Conservation (phyloP, 1,140 invertebrate genomes). For the Platyscapa corneri region DNA sequence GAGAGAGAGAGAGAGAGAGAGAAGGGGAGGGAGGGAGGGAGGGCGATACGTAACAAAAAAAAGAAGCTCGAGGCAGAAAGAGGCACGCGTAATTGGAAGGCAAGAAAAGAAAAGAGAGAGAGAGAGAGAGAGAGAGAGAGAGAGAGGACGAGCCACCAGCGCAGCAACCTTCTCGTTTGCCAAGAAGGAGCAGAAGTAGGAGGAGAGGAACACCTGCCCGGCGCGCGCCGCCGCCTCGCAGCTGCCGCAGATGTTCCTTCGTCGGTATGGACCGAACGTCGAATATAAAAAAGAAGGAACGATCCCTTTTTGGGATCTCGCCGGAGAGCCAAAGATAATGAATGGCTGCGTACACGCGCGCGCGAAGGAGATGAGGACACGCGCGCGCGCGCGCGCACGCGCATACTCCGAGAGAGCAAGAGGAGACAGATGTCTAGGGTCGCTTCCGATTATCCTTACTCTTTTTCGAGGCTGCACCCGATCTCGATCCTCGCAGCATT, state of each 20-base stretch:
- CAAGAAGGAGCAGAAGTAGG: slow-evolving; percentile 17
- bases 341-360: slow-evolving; percentile 14
- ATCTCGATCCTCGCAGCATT: neutral
- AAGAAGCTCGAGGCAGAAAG: slow-evolving; percentile 62
- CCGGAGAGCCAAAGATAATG: slow-evolving; percentile 36
- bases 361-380: slow-evolving; percentile 45
- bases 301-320: slow-evolving; percentile 41
- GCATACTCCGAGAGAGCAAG: no score
- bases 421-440: slow-evolving; percentile 3
- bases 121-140: neutral
- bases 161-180: neutral
- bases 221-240: slow-evolving; percentile 67
- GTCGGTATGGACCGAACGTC: slow-evolving; percentile 63
- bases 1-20: slow-evolving; percentile 6
- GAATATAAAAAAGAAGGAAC: slow-evolving; percentile 60
- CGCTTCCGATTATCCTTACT: slow-evolving; percentile 40
- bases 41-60: neutral
- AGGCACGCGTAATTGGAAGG: slow-evolving; percentile 72
- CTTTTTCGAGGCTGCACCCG: neutral
- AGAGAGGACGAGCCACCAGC: neutral
- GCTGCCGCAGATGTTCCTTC: slow-evolving; percentile 74
- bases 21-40: neutral
- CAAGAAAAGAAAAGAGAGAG: slow-evolving; percentile 51
- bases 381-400: slow-evolving; percentile 15
- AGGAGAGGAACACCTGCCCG: slow-evolving; percentile 63